Percentiles rank a stretch among this genome's conserved stretches.
These are phyloP conservation scores for Nothoprocta pentlandii DNA, from an alignment of 2,113 vertebrate species.

Conservation along the genomic window DNA sequence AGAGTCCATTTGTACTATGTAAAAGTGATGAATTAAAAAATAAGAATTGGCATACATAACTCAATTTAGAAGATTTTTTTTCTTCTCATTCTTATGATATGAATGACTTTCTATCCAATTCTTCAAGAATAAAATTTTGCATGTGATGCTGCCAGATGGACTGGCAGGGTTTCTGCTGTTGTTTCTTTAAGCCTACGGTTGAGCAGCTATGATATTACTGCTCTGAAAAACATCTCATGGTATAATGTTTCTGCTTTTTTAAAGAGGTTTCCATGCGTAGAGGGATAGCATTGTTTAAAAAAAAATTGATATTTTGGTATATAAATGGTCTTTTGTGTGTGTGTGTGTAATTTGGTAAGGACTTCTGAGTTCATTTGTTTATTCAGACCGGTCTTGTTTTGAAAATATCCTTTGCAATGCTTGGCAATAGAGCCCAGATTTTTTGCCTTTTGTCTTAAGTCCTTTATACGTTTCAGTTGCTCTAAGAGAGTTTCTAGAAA, in stretches of 20 bases:
- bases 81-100: not conserved
- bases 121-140: too few relatives aligned
- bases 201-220: not conserved
- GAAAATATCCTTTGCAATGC: not conserved
- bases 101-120: too few relatives aligned
- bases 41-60: not conserved
- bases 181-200: not conserved
- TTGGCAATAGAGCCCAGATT: not conserved
- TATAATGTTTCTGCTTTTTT: not conserved
- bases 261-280: too few relatives aligned
- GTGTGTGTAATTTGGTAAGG: not conserved
- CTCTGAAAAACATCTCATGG: not conserved
- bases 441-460: not conserved
- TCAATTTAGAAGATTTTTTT: not conserved
- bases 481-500: not conserved
- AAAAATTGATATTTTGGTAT: not conserved
- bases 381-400: not conserved
- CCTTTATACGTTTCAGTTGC: not conserved
- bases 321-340: not conserved
- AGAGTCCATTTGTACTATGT: not conserved
- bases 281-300: not conserved
- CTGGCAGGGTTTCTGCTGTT: too few relatives aligned
- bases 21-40: not conserved
- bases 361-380: not conserved
- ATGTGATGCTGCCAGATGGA: too few relatives aligned